A percentile compares a stretch with the other conserved stretches of the same genome.
Evolutionary conservation across 2,888 invertebrate genomes (phyloP).

Genomic region (Villa cingulata): DNA sequence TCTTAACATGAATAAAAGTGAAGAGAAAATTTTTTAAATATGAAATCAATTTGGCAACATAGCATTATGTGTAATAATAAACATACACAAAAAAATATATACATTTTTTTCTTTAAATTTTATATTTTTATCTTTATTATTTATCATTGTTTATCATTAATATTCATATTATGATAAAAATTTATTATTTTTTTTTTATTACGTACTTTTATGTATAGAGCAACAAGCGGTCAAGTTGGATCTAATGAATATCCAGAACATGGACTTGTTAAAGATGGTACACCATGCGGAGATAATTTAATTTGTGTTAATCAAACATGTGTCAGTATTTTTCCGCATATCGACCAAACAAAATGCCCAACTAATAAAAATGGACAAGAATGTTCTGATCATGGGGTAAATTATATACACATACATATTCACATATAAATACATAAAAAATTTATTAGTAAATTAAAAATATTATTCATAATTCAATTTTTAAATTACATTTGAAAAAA

Average conservation of each 20-base stretch:
- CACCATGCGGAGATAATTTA: slow-evolving; percentile 82
- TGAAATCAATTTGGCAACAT: too few relatives aligned
- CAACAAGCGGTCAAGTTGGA: slow-evolving; percentile 56
- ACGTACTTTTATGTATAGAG: slow-evolving; percentile 37
- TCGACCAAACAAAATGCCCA: slow-evolving; percentile 80
- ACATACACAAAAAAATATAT: not conserved
- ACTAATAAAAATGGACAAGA: slow-evolving; percentile 75
- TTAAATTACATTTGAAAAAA: too few relatives aligned
- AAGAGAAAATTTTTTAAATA: too few relatives aligned
- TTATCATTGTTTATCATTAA: not conserved
- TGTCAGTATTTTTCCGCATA: slow-evolving; percentile 67
- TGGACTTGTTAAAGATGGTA: slow-evolving; percentile 86
- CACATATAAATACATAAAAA: too few relatives aligned
- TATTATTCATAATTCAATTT: too few relatives aligned
- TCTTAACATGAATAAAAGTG: too few relatives aligned
- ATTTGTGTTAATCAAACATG: slow-evolving; percentile 93
- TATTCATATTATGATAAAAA: not conserved
- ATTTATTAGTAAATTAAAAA: too few relatives aligned
- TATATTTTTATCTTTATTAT: not conserved
- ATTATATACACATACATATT: too few relatives aligned
- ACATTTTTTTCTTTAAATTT: too few relatives aligned
- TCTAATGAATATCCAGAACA: slow-evolving; percentile 54
- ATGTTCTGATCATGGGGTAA: slow-evolving; percentile 89
- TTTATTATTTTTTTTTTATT: too few relatives aligned
- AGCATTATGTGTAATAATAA: too few relatives aligned